Conservation (phyloP, 2,888 invertebrate genomes). For the Lacanobia oleracea region DNA sequence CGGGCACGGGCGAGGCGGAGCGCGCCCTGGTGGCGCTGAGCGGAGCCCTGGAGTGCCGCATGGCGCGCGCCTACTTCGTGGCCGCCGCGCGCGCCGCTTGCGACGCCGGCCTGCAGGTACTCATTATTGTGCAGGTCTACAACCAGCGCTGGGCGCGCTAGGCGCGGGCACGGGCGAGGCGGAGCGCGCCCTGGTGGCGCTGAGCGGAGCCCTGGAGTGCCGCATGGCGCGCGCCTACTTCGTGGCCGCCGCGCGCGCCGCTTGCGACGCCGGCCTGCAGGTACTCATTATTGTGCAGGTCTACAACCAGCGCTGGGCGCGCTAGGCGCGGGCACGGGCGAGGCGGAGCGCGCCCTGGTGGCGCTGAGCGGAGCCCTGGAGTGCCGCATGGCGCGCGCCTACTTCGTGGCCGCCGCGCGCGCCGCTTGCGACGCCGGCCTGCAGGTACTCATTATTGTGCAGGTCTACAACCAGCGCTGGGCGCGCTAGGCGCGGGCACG, state of each 20-base stretch:
- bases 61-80: constrained; percentile 95
- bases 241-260: constrained; percentile 94
- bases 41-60: constrained; percentile 95
- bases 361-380: constrained; percentile 93
- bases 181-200: constrained; percentile 92
- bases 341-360: constrained; percentile 93
- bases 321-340: constrained; percentile 94
- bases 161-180: constrained; percentile 95
- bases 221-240: constrained; percentile 96
- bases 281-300: constrained; percentile 72
- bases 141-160: constrained; percentile 94
- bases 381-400: constrained; percentile 95
- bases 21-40: constrained; percentile 92
- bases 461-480: constrained; percentile 93
- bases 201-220: constrained; percentile 94
- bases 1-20: constrained; percentile 95
- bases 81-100: constrained; percentile 95
- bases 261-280: constrained; percentile 93
- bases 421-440: constrained; percentile 95
- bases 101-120: constrained; percentile 91
- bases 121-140: constrained; percentile 84
- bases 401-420: constrained; percentile 95
- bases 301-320: constrained; percentile 94
- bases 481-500: constrained; percentile 94
- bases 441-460: constrained; percentile 43